Percentiles rank a stretch among this genome's conserved stretches.
Conservation (phyloP, 2,888 invertebrate genomes). For the Macaria notata region DNA sequence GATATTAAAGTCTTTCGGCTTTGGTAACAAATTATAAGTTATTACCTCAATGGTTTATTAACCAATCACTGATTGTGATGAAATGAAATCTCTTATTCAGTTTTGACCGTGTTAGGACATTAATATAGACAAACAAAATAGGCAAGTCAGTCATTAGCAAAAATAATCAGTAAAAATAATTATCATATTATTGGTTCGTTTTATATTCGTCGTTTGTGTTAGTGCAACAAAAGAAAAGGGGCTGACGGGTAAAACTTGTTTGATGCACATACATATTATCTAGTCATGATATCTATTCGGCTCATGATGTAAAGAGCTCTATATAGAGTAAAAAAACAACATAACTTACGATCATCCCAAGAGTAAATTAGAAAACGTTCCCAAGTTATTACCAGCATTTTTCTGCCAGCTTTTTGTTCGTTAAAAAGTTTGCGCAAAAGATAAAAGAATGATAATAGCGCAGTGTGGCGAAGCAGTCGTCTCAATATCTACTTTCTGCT, state of each 20-base stretch:
- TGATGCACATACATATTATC: neutral
- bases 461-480: constrained; percentile 17
- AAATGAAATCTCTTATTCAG: too few relatives aligned
- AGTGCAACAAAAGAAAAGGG: neutral
- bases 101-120: too few relatives aligned
- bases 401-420: constrained; percentile 15
- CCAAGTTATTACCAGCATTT: constrained; percentile 11
- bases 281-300: neutral
- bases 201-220: neutral
- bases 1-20: too few relatives aligned
- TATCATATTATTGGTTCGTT: too few relatives aligned
- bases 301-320: neutral
- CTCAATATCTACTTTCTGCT: constrained; percentile 22
- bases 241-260: neutral
- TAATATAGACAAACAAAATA: too few relatives aligned
- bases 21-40: too few relatives aligned
- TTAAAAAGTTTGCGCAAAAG: constrained; percentile 20
- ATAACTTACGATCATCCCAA: neutral
- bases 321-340: neutral
- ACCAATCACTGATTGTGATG: too few relatives aligned
- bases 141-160: too few relatives aligned
- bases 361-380: constrained; percentile 12
- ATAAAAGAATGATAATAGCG: constrained; percentile 29
- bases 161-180: too few relatives aligned
- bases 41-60: too few relatives aligned